Conservation (phyloP, 1,140 invertebrate genomes). For the Diplogasteroides magnus region DNA sequence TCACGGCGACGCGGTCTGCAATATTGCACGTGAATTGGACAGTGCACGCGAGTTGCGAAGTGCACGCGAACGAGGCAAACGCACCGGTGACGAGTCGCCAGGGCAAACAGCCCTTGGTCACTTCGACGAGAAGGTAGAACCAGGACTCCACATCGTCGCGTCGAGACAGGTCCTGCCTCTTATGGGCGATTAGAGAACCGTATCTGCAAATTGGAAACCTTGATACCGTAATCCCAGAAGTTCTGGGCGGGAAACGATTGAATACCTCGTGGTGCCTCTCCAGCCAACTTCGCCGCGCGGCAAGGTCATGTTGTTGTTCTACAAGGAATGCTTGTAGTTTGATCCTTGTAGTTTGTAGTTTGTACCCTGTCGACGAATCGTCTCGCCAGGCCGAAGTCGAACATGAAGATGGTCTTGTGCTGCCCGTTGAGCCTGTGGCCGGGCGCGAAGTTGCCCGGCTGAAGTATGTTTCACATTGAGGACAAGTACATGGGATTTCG, state of each 20-base stretch:
- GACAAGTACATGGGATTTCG: too few relatives aligned
- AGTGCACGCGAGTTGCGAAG: background rate
- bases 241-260: background rate
- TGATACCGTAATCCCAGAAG: background rate
- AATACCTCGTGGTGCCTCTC: constrained; percentile 15
- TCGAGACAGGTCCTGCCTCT: constrained; percentile 21
- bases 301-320: constrained; percentile 2
- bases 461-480: too few relatives aligned
- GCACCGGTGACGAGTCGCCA: constrained; percentile 24
- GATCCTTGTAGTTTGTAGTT: background rate
- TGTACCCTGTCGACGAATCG: constrained; percentile 16
- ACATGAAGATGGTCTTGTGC: constrained; percentile 27
- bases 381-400: constrained; percentile 30
- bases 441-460: constrained; percentile 27
- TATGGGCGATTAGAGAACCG: constrained; percentile 23
- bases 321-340: background rate
- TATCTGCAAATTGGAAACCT: constrained; percentile 4
- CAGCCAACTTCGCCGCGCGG: constrained; percentile 26
- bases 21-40: background rate
- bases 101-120: constrained; percentile 17
- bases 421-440: constrained; percentile 9
- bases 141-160: constrained; percentile 28
- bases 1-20: constrained; percentile 9
- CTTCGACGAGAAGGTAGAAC: constrained; percentile 29
- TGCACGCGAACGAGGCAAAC: background rate